Base-by-base conservation (phyloP, 1,140 invertebrate species). In the Elymnias hypermnestra region DNA sequence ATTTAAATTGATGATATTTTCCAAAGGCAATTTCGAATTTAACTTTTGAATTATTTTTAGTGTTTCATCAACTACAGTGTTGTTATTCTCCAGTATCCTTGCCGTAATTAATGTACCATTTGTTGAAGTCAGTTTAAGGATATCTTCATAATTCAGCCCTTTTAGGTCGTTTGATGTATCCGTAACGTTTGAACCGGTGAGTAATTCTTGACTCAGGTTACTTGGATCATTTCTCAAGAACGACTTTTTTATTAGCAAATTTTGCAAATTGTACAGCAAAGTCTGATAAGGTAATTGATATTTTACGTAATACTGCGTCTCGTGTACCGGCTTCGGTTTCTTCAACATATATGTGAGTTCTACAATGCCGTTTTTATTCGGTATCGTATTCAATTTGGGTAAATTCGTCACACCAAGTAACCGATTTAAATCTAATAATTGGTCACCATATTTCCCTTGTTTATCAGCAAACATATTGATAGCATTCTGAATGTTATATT, bases 211-310 rank as follows among this genome's bases (percentile, higher is more conserved):
- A 31, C 67, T 53, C 7, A 73, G 35, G 28, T 54, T 50, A 7
- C 8, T 26, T 1, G 62, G 70, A 8, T 68, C 31, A 1, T 42
- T 40, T 35, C 42, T 58, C n/a, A 79, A 39, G 13, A 53, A 14
- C 3, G 67, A 59, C 22, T 56, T 59, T 18, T 37, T 51, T 5
- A 23, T 6, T 5, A 67, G 6, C 14, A 73, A 36, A 10, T 60
- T 58, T 6, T 58, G 33, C 12, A 73, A 29, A 21, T 68, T 61
- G 4, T 50, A 41, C 5, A 71, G 19, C 17, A 75, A 79, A 13
- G 37, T 39, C 5, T 48, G n/a, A 13, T 72, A 74, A n/a, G 77
- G 77, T 8, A 82, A 23, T 29, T 60, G 61, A 38, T 72, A 78
- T 63, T 78, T 77, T 0, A 82, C 63, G 25, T 66, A 75, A 55